phyloP scores from a whole-genome alignment of 1,140 invertebrate genomes.

The Streblospio benedicti region DNA sequence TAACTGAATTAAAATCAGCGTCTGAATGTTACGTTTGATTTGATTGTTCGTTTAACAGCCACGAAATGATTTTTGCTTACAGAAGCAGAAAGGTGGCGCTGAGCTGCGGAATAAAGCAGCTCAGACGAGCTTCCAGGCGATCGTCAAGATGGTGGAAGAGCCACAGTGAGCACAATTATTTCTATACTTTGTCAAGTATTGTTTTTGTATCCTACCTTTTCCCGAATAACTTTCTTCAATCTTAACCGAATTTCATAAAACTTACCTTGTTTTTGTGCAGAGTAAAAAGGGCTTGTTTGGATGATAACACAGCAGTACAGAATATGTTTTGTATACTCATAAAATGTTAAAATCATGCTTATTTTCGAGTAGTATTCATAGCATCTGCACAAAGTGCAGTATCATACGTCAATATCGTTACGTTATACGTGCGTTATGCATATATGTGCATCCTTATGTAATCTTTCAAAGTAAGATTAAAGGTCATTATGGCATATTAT shows the following conservation, averaged over 20 bases:
- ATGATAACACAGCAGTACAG: not conserved
- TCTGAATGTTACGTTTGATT: too few relatives aligned
- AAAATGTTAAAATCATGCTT: too few relatives aligned
- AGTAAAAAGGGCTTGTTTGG: not conserved
- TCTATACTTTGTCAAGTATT: too few relatives aligned
- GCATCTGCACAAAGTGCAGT: too few relatives aligned
- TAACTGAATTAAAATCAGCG: too few relatives aligned
- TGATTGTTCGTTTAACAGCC: too few relatives aligned
- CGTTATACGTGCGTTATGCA: not conserved
- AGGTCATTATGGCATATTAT: too few relatives aligned
- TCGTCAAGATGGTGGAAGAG: conserved; percentile 61
- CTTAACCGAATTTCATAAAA: too few relatives aligned
- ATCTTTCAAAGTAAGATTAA: not conserved
- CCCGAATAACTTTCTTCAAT: too few relatives aligned
- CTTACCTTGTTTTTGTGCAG: not conserved
- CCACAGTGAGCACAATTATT: conserved; percentile 12
- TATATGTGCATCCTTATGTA: not conserved
- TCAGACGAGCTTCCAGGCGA: conserved; percentile 63
- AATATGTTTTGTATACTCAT: too few relatives aligned
- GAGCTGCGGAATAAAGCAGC: conserved; percentile 51
- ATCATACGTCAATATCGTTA: not conserved
- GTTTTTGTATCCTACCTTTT: too few relatives aligned
- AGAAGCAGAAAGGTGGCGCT: conserved; percentile 7
- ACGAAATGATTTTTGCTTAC: not conserved
- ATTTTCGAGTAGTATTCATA: too few relatives aligned